phyloP scores from a whole-genome alignment of 2,888 invertebrate genomes.

The Aethes cnicana region DNA sequence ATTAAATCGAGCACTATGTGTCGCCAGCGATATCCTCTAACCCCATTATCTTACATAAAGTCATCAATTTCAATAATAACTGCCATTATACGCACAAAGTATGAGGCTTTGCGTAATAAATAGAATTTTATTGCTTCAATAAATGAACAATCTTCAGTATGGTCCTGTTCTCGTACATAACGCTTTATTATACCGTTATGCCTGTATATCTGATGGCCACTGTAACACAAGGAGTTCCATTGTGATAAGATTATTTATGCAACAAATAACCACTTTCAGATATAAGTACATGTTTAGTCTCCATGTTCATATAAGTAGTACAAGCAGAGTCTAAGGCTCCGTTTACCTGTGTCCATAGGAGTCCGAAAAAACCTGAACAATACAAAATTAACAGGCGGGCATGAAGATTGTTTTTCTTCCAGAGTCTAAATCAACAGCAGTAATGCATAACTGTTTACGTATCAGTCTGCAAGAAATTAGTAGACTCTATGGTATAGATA shows the following conservation, averaged over 20 bases:
- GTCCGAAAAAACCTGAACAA: too few relatives aligned
- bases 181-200: slow-evolving; percentile 26
- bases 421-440: too few relatives aligned
- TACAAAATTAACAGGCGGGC: too few relatives aligned
- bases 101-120: slow-evolving; percentile 55
- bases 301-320: too few relatives aligned
- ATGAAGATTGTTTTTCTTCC: too few relatives aligned
- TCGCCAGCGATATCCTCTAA: slow-evolving; percentile 67
- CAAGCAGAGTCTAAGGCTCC: too few relatives aligned
- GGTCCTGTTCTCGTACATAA: slow-evolving; percentile 39
- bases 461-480: too few relatives aligned
- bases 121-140: slow-evolving; percentile 57
- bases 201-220: slow-evolving; percentile 14
- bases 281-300: background rate
- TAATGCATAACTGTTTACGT: too few relatives aligned
- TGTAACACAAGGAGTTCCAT: slow-evolving; percentile 26
- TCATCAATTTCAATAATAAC: slow-evolving; percentile 77
- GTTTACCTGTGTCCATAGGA: too few relatives aligned
- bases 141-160: slow-evolving; percentile 50
- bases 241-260: slow-evolving; percentile 26
- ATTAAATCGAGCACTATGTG: slow-evolving; percentile 77
- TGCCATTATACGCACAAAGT: slow-evolving; percentile 66
- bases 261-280: slow-evolving; percentile 11
- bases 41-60: slow-evolving; percentile 75
- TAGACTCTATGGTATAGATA: too few relatives aligned